phyloP scores from a whole-genome alignment of 2,113 vertebrate genomes.

The Ammodytes dubius region DNA sequence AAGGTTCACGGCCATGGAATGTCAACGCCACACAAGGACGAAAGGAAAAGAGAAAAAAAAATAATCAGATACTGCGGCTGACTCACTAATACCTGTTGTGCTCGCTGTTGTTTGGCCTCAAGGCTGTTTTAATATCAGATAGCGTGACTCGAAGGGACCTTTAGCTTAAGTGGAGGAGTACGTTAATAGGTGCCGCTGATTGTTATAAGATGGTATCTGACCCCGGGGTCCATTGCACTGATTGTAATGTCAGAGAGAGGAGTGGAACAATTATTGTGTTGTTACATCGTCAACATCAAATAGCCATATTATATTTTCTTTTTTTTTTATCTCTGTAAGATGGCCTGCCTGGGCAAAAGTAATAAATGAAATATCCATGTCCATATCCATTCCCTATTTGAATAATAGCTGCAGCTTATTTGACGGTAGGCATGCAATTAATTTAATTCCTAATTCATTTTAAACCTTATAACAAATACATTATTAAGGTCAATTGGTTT shows the following conservation, averaged over 20 bases:
- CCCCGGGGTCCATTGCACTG: conserved; percentile 18
- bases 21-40: conserved; percentile 10
- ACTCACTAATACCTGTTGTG: conserved; percentile 2
- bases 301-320: conserved; percentile 1
- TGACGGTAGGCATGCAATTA: background rate
- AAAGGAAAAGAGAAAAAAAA: background rate
- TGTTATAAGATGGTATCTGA: conserved; percentile 56
- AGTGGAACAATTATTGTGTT: conserved; percentile 6
- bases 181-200: conserved; percentile 50
- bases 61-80: background rate
- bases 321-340: conserved; percentile 19
- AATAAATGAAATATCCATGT: background rate
- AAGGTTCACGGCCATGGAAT: conserved; percentile 10
- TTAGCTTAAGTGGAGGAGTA: conserved; percentile 13
- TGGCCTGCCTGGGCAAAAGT: background rate
- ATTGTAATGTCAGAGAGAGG: conserved; percentile 46
- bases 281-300: conserved; percentile 14
- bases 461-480: background rate
- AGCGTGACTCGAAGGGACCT: conserved; percentile 21
- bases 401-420: background rate
- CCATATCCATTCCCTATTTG: background rate
- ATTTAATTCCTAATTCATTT: background rate
- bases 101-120: conserved; percentile 18
- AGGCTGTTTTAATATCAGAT: conserved; percentile 27
- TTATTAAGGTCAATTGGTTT: background rate